Percentiles rank a stretch among this genome's conserved stretches.
Evolutionary conservation across 2,113 vertebrate species (phyloP).

Genomic region (Paradoxurus hermaphroditus): DNA sequence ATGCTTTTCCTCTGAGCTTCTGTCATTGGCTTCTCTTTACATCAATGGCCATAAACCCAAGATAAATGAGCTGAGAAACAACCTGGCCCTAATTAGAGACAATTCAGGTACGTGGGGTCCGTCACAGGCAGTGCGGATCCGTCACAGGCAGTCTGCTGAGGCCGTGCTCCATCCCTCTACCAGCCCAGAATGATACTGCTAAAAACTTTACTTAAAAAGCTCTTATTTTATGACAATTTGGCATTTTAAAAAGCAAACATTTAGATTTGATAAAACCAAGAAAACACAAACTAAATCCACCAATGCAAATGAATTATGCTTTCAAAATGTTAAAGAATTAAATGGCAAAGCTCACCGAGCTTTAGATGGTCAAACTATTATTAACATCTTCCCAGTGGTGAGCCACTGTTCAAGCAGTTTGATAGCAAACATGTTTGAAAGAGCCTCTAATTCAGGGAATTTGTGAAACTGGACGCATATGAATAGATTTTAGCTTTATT

Average conservation of each 20-base stretch:
- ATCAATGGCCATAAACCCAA: neutral
- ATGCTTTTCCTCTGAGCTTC: neutral
- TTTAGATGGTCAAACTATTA: neutral
- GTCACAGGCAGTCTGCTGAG: neutral
- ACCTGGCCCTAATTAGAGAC: neutral
- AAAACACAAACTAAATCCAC: neutral
- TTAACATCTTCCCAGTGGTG: neutral
- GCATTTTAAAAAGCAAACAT: neutral
- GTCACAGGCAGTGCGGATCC: neutral
- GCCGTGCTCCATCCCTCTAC: neutral
- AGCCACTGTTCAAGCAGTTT: neutral
- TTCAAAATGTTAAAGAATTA: conserved; percentile 36
- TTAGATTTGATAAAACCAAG: neutral
- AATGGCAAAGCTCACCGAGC: neutral
- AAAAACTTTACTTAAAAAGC: neutral
- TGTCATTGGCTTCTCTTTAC: neutral
- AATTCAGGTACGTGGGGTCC: neutral
- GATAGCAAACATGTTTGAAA: neutral
- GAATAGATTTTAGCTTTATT: neutral
- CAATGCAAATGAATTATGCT: neutral
- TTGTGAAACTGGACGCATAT: neutral
- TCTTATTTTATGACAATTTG: neutral
- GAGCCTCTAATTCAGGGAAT: neutral
- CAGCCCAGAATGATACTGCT: neutral
- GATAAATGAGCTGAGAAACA: neutral